Evolutionary conservation across 2,797 vertebrate species (phyloP).

Genomic region (Spea hammondii): DNA sequence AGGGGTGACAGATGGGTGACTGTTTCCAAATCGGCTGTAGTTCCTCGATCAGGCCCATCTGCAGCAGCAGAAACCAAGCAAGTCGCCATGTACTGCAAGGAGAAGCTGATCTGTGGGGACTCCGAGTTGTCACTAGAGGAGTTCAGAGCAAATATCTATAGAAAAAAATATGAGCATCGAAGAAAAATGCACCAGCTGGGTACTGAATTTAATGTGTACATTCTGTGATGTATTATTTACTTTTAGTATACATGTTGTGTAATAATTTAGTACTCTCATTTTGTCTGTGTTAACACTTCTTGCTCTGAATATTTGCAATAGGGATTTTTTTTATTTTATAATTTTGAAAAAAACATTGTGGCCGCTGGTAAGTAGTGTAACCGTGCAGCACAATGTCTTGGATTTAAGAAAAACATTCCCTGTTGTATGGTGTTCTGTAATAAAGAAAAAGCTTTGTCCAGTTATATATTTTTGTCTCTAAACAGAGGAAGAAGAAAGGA

Average conservation of each 20-base stretch:
- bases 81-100: conserved; percentile 74
- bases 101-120: conserved; percentile 71
- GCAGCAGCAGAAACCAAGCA: conserved; percentile 47
- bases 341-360: no score
- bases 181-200: conserved; percentile 66
- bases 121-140: conserved; percentile 81
- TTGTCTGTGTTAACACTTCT: no score
- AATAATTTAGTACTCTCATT: no score
- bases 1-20: conserved; percentile 59
- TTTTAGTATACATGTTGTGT: no score
- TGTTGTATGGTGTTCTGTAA: no score
- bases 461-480: conserved; percentile 28
- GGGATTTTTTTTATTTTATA: no score
- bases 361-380: no score
- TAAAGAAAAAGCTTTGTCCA: no score
- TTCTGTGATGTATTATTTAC: background rate
- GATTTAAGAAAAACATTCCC: no score
- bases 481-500: conserved; percentile 70
- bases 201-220: conserved; percentile 51
- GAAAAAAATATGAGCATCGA: conserved; percentile 64
- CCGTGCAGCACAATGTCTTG: no score
- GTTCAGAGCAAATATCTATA: conserved; percentile 68
- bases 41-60: conserved; percentile 19
- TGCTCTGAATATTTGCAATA: no score
- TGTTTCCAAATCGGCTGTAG: conserved; percentile 68